These are phyloP conservation scores for Setophaga petechia DNA, from an alignment of 2,113 vertebrate genomes.

Conservation along the genomic window DNA sequence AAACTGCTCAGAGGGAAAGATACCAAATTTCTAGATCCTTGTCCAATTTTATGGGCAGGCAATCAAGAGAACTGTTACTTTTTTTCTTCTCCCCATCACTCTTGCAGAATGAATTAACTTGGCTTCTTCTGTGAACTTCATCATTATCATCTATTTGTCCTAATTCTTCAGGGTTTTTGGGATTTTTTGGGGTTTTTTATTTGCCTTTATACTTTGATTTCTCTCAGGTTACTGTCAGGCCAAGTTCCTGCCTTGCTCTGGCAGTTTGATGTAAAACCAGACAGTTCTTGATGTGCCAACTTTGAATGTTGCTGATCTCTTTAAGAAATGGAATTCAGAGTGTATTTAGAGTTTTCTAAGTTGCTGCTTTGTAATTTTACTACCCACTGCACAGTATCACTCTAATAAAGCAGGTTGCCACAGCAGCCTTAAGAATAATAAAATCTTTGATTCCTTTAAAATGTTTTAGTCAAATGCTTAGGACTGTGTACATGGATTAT, in stretches of 20 bases:
- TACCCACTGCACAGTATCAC: neutral
- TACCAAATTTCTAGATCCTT: neutral
- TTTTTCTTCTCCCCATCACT: neutral
- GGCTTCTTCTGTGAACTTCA: neutral
- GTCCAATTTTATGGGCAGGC: neutral
- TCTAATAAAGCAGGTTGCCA: neutral
- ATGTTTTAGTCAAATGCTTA: neutral
- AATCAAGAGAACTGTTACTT: neutral
- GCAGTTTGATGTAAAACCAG: neutral
- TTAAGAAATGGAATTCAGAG: neutral
- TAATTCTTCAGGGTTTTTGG: neutral
- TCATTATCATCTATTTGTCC: neutral
- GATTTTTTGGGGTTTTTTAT: neutral
- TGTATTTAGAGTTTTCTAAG: neutral
- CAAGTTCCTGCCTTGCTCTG: neutral
- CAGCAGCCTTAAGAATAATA: neutral
- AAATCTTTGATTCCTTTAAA: neutral
- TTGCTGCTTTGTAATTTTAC: neutral
- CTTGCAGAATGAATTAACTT: neutral
- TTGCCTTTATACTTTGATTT: neutral
- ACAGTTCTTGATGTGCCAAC: neutral
- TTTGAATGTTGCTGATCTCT: neutral
- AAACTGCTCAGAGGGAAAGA: neutral
- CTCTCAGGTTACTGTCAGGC: neutral
- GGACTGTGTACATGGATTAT: neutral